Percentiles rank a stretch among this genome's conserved stretches.
Conservation (phyloP, 2,113 vertebrate genomes). For the Microtus montanus region DNA sequence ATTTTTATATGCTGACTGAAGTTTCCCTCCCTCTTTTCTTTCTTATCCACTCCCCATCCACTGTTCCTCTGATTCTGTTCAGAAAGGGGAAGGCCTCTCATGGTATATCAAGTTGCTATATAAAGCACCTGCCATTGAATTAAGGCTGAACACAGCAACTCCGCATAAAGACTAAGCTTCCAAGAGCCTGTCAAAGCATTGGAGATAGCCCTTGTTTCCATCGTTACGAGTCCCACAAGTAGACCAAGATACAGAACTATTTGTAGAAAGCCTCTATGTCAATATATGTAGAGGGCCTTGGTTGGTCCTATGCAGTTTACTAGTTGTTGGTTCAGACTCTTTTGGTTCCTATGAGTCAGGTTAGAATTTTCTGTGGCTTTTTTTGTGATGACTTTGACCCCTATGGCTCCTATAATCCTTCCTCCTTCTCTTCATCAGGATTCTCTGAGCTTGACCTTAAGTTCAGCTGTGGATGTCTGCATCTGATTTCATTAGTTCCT, state of each 20-base stretch:
- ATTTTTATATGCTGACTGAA: too few relatives aligned
- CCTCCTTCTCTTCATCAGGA: too few relatives aligned
- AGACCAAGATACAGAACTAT: not conserved
- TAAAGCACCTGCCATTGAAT: not conserved
- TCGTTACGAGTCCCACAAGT: not conserved
- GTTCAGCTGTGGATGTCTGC: too few relatives aligned
- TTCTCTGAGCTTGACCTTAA: too few relatives aligned
- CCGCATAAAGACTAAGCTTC: not conserved
- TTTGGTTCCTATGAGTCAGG: not conserved
- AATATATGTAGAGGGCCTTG: not conserved
- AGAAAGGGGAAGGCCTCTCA: too few relatives aligned
- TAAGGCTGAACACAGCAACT: not conserved
- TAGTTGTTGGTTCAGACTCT: not conserved
- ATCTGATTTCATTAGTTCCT: too few relatives aligned
- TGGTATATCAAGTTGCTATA: not conserved
- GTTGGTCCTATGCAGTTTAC: not conserved
- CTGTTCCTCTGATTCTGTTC: too few relatives aligned
- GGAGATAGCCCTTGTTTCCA: not conserved
- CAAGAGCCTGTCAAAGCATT: not conserved
- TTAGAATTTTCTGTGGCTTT: not conserved
- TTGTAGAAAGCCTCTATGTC: not conserved
- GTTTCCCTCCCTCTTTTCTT: too few relatives aligned
- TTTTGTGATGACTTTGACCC: not conserved
- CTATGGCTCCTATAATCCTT: too few relatives aligned
- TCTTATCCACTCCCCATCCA: too few relatives aligned